These are phyloP conservation scores for Priocnemis perturbator DNA, from an alignment of 2,888 invertebrate genomes.

Conservation along the genomic window DNA sequence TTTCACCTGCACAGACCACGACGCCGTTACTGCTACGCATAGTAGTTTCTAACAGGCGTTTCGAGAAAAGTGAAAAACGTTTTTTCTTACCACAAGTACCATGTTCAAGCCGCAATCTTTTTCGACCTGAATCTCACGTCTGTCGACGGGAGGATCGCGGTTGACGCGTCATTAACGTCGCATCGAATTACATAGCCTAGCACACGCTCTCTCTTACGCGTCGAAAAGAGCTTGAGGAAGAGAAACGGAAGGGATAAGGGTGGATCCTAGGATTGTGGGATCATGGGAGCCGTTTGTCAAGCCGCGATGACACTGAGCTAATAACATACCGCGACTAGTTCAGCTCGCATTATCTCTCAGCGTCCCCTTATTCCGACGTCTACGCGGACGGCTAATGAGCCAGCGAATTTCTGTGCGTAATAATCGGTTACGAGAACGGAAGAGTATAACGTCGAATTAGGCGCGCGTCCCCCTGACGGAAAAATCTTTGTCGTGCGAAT, in stretches of 20 bases:
- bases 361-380: not conserved
- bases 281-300: slow-evolving; percentile 25
- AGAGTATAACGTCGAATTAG: slow-evolving; percentile 2
- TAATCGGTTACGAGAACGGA: slow-evolving; percentile 3
- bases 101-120: too few species aligned
- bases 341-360: slow-evolving; percentile 16
- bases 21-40: too few species aligned
- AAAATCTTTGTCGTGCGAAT: not conserved
- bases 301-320: slow-evolving; percentile 17
- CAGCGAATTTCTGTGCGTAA: slow-evolving; percentile 9
- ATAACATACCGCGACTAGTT: slow-evolving; percentile 17
- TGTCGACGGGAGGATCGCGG: slow-evolving; percentile 21
- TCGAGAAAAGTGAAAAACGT: too few species aligned
- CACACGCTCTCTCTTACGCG: not conserved
- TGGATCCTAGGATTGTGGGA: slow-evolving; percentile 15
- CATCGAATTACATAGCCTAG: slow-evolving; percentile 21
- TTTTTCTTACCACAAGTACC: too few species aligned
- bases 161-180: slow-evolving; percentile 30
- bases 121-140: slow-evolving; percentile 5
- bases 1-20: too few species aligned
- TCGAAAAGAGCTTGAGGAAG: slow-evolving; percentile 4
- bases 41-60: too few species aligned
- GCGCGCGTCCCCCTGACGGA: too few species aligned
- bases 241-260: slow-evolving; percentile 8
- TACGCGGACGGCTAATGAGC: slow-evolving; percentile 9